Percentiles rank a stretch among this genome's conserved stretches.
These are phyloP conservation scores for Astyanax mexicanus DNA, from an alignment of 2,797 vertebrate genomes.

Conservation along the genomic window DNA sequence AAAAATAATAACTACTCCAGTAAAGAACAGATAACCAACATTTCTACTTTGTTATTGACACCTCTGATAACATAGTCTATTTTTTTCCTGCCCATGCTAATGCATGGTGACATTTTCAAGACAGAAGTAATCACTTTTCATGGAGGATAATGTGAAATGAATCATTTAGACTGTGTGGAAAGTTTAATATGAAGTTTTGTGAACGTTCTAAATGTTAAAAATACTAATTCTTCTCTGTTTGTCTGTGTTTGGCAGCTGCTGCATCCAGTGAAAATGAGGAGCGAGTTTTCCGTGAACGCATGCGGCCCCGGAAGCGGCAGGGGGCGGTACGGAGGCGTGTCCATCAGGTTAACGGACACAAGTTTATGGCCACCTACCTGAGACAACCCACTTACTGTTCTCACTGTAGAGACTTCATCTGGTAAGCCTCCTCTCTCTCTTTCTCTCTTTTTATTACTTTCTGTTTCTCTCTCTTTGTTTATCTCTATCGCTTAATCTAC, in stretches of 20 bases:
- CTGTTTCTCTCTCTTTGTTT: too few species aligned
- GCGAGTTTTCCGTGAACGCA: slow-evolving; percentile 90
- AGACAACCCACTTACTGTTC: slow-evolving; percentile 98
- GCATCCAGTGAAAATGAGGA: slow-evolving; percentile 95
- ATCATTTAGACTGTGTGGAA: too few species aligned
- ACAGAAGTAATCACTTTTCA: too few species aligned
- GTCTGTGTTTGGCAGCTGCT: slow-evolving; percentile 69
- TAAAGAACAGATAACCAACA: too few species aligned
- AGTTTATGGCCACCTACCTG: slow-evolving; percentile 99
- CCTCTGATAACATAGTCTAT: too few species aligned
- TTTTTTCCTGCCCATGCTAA: too few species aligned
- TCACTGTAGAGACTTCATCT: slow-evolving; percentile 98
- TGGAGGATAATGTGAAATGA: too few species aligned
- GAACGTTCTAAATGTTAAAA: neutral
- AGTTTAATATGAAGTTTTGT: slow-evolving; percentile 1
- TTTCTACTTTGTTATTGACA: too few species aligned
- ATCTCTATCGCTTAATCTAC: too few species aligned
- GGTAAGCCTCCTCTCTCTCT: slow-evolving; percentile 76
- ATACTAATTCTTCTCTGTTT: slow-evolving; percentile 12
- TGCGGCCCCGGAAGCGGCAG: slow-evolving; percentile 89
- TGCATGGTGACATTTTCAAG: too few species aligned
- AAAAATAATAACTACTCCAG: too few species aligned
- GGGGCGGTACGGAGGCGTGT: slow-evolving; percentile 94
- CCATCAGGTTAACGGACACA: slow-evolving; percentile 98
- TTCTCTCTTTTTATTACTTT: neutral